phyloP scores from a whole-genome alignment of 2,113 vertebrate species.

The Strigops habroptila region DNA sequence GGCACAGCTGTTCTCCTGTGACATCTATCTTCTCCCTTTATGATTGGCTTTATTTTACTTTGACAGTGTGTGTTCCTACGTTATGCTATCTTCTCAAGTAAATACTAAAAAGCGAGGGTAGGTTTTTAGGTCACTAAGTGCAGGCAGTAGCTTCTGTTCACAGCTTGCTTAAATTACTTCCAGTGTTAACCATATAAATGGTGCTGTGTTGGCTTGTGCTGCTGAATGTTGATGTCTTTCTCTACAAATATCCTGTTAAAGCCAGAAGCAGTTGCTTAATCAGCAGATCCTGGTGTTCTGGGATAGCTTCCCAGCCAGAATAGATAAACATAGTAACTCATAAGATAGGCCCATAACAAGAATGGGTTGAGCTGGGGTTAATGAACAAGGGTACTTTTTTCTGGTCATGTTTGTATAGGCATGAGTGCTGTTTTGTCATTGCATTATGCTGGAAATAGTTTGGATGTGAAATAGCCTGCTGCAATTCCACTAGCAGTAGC shows the following conservation, averaged over 20 bases:
- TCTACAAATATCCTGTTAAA: neutral
- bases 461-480: neutral
- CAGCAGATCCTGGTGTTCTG: neutral
- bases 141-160: neutral
- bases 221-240: neutral
- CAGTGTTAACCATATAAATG: neutral
- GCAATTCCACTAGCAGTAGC: neutral
- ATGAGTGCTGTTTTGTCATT: neutral
- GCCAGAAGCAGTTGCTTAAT: neutral
- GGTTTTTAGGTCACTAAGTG: neutral
- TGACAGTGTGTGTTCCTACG: neutral
- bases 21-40: neutral
- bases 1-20: neutral
- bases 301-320: neutral
- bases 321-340: neutral
- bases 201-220: neutral
- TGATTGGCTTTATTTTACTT: neutral
- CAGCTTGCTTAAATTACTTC: neutral
- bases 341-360: neutral
- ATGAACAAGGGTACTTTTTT: accelerated
- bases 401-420: neutral
- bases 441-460: neutral
- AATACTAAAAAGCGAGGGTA: neutral
- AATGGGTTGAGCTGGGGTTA: neutral
- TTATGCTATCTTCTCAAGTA: neutral